phyloP scores from a whole-genome alignment of 2,113 vertebrate species.

The Triplophysa rosa region DNA sequence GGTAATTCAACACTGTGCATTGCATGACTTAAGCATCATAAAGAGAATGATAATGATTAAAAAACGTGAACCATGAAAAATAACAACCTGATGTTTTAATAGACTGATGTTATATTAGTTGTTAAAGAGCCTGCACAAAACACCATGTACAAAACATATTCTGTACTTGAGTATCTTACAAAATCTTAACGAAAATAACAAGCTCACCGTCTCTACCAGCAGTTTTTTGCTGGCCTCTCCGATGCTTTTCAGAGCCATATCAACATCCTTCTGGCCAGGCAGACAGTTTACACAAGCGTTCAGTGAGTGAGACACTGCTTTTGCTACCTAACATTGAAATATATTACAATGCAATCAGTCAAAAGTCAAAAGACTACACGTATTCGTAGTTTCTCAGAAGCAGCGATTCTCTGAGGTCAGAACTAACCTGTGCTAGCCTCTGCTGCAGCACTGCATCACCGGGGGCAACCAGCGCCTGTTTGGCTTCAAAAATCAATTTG shows the following conservation, averaged over 20 bases:
- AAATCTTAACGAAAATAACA: too few relatives aligned
- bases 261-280: conserved; percentile 96
- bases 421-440: conserved; percentile 90
- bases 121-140: too few relatives aligned
- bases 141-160: too few relatives aligned
- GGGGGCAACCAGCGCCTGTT: conserved; percentile 88
- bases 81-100: too few relatives aligned
- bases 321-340: conserved; percentile 82
- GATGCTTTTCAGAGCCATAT: conserved; percentile 94
- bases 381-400: not conserved
- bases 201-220: conserved; percentile 88
- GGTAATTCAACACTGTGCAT: not conserved
- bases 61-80: too few relatives aligned
- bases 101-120: too few relatives aligned
- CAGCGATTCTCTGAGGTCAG: conserved; percentile 16
- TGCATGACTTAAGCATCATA: not conserved
- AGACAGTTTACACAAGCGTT: conserved; percentile 98
- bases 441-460: conserved; percentile 95
- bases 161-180: too few relatives aligned
- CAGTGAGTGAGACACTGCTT: conserved; percentile 93
- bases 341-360: not conserved
- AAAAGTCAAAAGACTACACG: not conserved
- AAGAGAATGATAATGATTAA: not conserved
- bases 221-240: conserved; percentile 97
- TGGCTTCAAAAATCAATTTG: conserved; percentile 93